phyloP scores from a whole-genome alignment of 30 jellyfish, hydroid and myxozoan species.

The Haliclystus octoradiatus region DNA sequence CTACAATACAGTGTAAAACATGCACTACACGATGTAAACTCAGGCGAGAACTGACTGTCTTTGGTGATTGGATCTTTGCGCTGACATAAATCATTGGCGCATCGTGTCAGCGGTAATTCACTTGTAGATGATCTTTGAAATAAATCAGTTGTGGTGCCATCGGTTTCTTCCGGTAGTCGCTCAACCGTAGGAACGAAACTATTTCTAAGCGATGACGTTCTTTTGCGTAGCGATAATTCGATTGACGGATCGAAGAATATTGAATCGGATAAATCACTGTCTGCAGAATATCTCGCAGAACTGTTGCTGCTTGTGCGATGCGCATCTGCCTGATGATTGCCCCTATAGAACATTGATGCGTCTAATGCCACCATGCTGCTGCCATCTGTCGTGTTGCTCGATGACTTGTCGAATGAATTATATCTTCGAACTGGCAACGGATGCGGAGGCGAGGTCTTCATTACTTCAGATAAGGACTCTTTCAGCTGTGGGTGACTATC shows the following conservation, averaged over 20 bases:
- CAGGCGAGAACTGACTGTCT: slow-evolving; percentile 47
- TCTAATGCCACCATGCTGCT: too few relatives aligned
- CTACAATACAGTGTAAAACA: slow-evolving; percentile 97
- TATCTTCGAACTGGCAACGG: not conserved
- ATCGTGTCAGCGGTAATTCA: not conserved
- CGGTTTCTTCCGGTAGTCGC: not conserved
- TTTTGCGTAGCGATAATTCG: not conserved
- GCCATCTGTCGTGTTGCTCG: not conserved
- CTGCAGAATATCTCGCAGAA: slow-evolving; percentile 21
- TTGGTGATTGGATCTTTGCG: not conserved
- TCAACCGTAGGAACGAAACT: not conserved
- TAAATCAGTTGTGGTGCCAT: not conserved
- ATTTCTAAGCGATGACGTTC: not conserved
- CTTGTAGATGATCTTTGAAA: not conserved
- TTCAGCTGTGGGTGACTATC: not conserved
- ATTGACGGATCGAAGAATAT: not conserved
- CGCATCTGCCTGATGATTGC: too few relatives aligned
- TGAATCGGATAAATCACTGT: slow-evolving; percentile 19
- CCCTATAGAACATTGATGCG: too few relatives aligned
- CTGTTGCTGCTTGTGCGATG: not conserved
- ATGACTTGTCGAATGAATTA: not conserved
- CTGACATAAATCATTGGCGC: not conserved
- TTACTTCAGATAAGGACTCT: not conserved
- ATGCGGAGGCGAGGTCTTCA: not conserved
- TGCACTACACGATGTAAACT: slow-evolving; percentile 80